Base-by-base conservation (phyloP, 2,888 invertebrate genomes). In the Drosophila melanosoma region DNA sequence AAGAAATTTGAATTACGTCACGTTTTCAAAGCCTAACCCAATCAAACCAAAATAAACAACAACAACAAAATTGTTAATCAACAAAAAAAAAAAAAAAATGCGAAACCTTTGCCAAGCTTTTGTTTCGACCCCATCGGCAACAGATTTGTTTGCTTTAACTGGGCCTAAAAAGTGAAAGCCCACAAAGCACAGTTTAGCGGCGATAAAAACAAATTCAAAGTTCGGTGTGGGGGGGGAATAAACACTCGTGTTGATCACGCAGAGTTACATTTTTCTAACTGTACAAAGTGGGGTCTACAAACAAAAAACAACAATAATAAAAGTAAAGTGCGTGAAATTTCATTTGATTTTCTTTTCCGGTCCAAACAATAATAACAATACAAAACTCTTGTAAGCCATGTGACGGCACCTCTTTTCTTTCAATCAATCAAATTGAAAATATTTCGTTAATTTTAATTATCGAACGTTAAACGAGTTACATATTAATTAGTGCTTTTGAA, bases 81-180 rank as follows among this genome's bases (percentile, higher is more conserved):
- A 56, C 26, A 38, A n/a, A 17, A 38, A 26, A 54, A n/a, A 12
- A 20, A 20, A 20, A 20, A 38, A 64, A 74, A 62, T 65, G 76
- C 79, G 49, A 69, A 69, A 59, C 66, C 23, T 45, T 26, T 10
- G 38, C 38, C 15, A 56, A 56, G 26, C 26, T 35, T 61, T 69
- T n/a, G 40, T 64, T 76, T 52, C 51, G 52, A 26, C 35, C 71
- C 42, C 36, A 56, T 60, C 60, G 60, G 52, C 54, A 71, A 77
- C 64, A 64, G 67, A 65, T 81, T 79, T 77, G 81, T 79, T 81
- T 63, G 48, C 63, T 64, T 54, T 57, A 66, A 65, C 66, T 69
- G 61, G 72, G 69, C 80, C 76, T 82, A 68, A 82, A 84, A 84
- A 84, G 84, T 84, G 89, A 84, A 84, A 81, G 83, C 83, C 35